Conservation (phyloP, 2,113 vertebrate species). For the Ibidorhyncha struthersii region DNA sequence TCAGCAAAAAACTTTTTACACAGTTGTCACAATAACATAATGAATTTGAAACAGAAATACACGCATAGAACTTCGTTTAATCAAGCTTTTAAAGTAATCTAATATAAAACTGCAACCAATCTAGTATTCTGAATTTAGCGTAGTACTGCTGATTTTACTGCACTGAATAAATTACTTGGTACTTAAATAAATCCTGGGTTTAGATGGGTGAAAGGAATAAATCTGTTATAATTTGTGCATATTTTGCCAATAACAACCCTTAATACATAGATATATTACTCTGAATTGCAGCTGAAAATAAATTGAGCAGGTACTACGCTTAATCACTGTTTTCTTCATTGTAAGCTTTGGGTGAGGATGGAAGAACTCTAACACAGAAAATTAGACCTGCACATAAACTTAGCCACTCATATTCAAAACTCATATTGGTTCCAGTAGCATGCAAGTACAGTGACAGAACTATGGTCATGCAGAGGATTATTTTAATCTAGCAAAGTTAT, state of each 20-base stretch:
- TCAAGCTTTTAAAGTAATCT: not conserved
- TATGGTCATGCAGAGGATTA: not conserved
- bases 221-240: not conserved
- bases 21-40: not conserved
- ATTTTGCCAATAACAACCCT: not conserved
- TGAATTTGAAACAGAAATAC: not conserved
- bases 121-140: not conserved
- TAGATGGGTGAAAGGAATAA: not conserved
- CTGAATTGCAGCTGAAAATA: not conserved
- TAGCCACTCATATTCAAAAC: not conserved
- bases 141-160: not conserved
- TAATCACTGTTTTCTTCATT: not conserved
- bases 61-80: not conserved
- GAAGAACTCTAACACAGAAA: not conserved
- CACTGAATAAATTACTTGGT: not conserved
- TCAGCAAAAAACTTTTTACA: accelerated
- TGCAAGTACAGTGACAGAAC: not conserved
- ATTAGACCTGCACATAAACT: not conserved
- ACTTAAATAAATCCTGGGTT: not conserved
- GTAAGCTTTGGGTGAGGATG: not conserved
- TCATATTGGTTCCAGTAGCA: not conserved
- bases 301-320: not conserved
- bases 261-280: not conserved
- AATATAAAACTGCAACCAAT: not conserved
- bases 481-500: not conserved